Conservation (phyloP, 1,140 invertebrate species). For the Eubasilissa regina region DNA sequence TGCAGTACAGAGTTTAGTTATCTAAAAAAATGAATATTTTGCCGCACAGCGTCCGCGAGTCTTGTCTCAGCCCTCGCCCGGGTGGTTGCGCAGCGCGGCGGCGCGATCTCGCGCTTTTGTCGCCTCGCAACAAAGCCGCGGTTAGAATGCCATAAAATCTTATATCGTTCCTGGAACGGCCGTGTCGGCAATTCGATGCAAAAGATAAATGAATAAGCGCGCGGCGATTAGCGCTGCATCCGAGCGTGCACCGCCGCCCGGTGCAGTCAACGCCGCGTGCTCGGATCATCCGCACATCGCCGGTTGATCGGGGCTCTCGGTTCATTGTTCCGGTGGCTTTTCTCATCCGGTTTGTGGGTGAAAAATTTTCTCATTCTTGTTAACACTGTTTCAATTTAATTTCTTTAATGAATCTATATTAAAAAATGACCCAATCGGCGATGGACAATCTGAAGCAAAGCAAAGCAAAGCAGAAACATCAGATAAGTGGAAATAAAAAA, state of each 20-base stretch:
- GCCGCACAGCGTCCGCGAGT: neutral
- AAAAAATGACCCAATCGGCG: too few species aligned
- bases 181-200: slow-evolving; percentile 1
- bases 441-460: too few species aligned
- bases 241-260: neutral
- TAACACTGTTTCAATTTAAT: neutral
- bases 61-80: neutral
- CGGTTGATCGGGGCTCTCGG: too few species aligned
- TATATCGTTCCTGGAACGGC: neutral
- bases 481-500: too few species aligned
- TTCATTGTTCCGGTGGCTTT: too few species aligned
- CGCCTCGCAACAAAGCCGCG: neutral
- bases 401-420: too few species aligned
- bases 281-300: neutral
- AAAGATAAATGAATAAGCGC: slow-evolving; percentile 18
- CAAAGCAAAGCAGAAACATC: too few species aligned
- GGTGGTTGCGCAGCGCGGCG: neutral
- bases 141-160: neutral
- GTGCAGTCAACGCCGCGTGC: neutral
- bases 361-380: neutral
- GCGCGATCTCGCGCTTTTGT: neutral
- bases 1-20: too few species aligned
- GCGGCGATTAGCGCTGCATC: slow-evolving; percentile 9
- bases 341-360: too few species aligned
- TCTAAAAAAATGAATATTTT: too few species aligned